A percentile compares a stretch with the other conserved stretches of the same genome.
Evolutionary conservation across 1,140 invertebrate genomes (phyloP).

Genomic region (Drosophila trapezifrons): DNA sequence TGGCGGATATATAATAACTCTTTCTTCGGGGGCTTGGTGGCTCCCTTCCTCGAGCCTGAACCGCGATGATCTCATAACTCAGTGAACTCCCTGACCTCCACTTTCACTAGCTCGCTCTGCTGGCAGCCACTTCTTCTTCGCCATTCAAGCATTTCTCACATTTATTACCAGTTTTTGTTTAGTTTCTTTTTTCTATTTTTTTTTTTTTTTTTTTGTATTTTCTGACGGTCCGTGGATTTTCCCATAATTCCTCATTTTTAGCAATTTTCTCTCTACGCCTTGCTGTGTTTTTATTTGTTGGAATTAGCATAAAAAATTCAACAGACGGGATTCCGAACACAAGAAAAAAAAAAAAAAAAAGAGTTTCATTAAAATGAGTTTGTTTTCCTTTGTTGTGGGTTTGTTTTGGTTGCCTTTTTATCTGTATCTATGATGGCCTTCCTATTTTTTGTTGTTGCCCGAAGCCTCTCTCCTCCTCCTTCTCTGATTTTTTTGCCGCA

Average conservation of each 20-base stretch:
- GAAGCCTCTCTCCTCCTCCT: slow-evolving; percentile 13
- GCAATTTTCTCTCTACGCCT: slow-evolving; percentile 31
- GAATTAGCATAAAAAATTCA: slow-evolving; percentile 57
- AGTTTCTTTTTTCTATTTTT: not conserved
- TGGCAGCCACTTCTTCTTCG: slow-evolving; percentile 17
- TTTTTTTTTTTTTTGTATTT: too few relatives aligned
- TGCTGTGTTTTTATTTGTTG: slow-evolving; percentile 53
- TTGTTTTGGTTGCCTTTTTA: slow-evolving; percentile 30
- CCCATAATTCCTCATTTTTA: slow-evolving; percentile 47
- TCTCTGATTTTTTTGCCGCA: slow-evolving; percentile 16
- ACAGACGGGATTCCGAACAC: slow-evolving; percentile 47
- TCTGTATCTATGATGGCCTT: slow-evolving; percentile 26
- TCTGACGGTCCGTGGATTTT: slow-evolving; percentile 38
- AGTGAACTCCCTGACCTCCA: slow-evolving; percentile 52
- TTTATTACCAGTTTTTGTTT: slow-evolving; percentile 47
- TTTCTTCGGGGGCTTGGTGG: not conserved
- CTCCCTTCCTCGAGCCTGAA: slow-evolving; percentile 12
- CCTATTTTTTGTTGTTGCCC: slow-evolving; percentile 9
- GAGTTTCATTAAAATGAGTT: slow-evolving; percentile 69
- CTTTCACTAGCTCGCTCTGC: slow-evolving; percentile 45
- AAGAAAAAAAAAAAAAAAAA: slow-evolving; percentile 45
- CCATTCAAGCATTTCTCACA: slow-evolving; percentile 47
- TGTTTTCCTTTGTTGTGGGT: slow-evolving; percentile 30
- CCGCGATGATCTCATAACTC: slow-evolving; percentile 44
- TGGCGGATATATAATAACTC: not conserved